These are phyloP conservation scores for Apistogramma diplotaenia DNA, from an alignment of 2,113 vertebrate species.

Conservation along the genomic window DNA sequence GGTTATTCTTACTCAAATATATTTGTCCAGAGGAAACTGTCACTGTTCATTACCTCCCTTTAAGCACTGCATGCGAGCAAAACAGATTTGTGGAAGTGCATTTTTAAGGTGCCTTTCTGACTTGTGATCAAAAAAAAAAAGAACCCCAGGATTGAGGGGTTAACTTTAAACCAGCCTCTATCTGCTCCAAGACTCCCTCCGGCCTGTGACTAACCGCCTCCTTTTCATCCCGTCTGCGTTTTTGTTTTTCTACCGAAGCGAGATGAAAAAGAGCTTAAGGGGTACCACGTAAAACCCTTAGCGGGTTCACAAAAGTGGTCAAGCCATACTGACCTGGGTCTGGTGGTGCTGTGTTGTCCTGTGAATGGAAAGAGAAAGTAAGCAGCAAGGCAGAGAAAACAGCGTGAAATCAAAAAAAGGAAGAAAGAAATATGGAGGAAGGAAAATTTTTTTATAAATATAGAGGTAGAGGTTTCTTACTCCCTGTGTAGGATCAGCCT, in stretches of 20 bases:
- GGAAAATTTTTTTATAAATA: neutral
- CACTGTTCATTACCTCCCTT: conserved; percentile 2
- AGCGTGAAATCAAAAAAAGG: neutral
- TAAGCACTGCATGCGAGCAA: neutral
- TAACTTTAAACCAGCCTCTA: conserved; percentile 8
- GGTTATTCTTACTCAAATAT: conserved; percentile 34
- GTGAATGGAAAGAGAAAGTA: conserved; percentile 6
- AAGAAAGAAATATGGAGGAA: neutral
- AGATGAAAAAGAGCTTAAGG: conserved; percentile 37
- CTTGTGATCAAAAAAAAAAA: conserved; percentile 28
- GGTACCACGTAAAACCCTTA: conserved; percentile 15
- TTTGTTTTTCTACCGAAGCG: conserved; percentile 4
- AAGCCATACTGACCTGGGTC: conserved; percentile 65
- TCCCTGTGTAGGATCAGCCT: neutral
- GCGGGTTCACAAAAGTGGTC: conserved; percentile 15
- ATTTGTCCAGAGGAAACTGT: conserved; percentile 19
- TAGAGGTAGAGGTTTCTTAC: neutral
- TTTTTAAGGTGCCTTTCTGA: conserved; percentile 3
- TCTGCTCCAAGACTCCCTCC: neutral
- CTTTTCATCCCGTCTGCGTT: conserved; percentile 17
- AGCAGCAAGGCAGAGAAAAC: neutral
- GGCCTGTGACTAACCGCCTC: conserved; percentile 12
- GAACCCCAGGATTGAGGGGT: conserved; percentile 2
- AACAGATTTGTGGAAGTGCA: neutral
- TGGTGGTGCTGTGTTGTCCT: conserved; percentile 50